Base-by-base conservation (phyloP, 2,113 vertebrate genomes). In the Siphamia tubifer region DNA sequence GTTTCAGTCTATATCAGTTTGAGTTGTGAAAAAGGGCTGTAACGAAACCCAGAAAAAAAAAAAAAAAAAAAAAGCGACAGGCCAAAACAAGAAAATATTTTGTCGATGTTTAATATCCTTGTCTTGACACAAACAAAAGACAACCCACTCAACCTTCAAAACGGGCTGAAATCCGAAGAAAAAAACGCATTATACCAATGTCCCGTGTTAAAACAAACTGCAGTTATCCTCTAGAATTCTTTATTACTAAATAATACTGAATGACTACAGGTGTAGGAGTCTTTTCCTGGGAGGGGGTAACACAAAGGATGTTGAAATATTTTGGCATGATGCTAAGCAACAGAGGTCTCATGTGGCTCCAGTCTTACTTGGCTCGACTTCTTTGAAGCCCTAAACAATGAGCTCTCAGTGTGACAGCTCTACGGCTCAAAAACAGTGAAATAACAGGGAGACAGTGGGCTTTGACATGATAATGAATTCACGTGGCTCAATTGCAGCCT, bases 381-480 rank as follows among this genome's bases (percentile, higher is more conserved):
- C 25, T 16, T 12, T 47, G 4, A 1, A 13, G 27, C 19, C 13
- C 32, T 16, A 6, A 28, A 55, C 36, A 73, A 38, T 15, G 43
- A 48, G 38, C 49, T 20, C 65, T 64, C 27, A 32, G 44, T 12
- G 23, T 39, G 62, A 72, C 48, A 51, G 48, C 23, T 51, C 23
- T 1, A 25, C 31, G 8, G 34, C 58, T 54, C 28, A 4, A 25
- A 63, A 42, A 40, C 5, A 21, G 32, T 6, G 9, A 31, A 65
- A 52, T 54, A 42, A 30, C 48, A 52, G 0, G 1, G 17, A 25
- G 25, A 38, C 16, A 19, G 20, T 3, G 0, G 23, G 27, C 30
- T 67, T 38, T 62, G 78, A 79, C 63, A 23, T 25, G 31, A 43
- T 58, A 66, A 69, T 85, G 17, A 62, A 65, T 79, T 62, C 31